Conservation (phyloP, 2,113 vertebrate genomes). For the Sphaerodactylus townsendi region DNA sequence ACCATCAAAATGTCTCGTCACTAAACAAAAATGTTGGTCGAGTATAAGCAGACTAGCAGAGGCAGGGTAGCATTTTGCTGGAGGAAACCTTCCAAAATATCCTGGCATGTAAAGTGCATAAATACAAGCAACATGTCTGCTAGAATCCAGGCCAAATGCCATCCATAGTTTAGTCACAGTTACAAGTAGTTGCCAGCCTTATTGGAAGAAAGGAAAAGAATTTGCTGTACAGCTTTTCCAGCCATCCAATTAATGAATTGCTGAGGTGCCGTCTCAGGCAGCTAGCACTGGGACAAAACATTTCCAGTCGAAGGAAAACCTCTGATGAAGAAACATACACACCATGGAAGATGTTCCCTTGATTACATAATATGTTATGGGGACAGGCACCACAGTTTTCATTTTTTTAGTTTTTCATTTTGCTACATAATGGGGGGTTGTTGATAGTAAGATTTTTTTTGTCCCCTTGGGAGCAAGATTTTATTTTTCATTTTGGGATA, state of each 20-base stretch:
- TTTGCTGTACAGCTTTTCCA: slow-evolving; percentile 22
- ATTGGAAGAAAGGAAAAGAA: background rate
- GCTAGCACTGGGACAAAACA: slow-evolving; percentile 29
- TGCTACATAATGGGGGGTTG: background rate
- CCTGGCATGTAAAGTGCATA: slow-evolving; percentile 10
- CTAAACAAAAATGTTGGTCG: background rate
- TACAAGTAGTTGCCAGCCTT: slow-evolving; percentile 5
- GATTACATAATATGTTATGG: slow-evolving; percentile 23
- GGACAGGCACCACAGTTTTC: slow-evolving; percentile 34
- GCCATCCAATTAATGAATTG: background rate
- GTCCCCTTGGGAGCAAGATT: background rate
- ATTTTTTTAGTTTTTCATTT: slow-evolving; percentile 30
- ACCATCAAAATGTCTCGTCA: background rate
- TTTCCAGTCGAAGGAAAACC: slow-evolving; percentile 30
- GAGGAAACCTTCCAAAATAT: slow-evolving; percentile 8
- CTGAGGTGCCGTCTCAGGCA: slow-evolving; percentile 17
- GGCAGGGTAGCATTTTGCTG: background rate
- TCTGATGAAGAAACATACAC: slow-evolving; percentile 4
- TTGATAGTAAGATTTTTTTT: slow-evolving; percentile 9
- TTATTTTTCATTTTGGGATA: background rate
- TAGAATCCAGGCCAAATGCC: slow-evolving; percentile 28
- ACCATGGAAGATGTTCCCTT: slow-evolving; percentile 21
- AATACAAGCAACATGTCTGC: background rate
- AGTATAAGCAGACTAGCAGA: background rate
- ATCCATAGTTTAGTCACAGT: slow-evolving; percentile 29